phyloP scores from a whole-genome alignment of 2,797 vertebrate species.

The Neoniphon sammara region DNA sequence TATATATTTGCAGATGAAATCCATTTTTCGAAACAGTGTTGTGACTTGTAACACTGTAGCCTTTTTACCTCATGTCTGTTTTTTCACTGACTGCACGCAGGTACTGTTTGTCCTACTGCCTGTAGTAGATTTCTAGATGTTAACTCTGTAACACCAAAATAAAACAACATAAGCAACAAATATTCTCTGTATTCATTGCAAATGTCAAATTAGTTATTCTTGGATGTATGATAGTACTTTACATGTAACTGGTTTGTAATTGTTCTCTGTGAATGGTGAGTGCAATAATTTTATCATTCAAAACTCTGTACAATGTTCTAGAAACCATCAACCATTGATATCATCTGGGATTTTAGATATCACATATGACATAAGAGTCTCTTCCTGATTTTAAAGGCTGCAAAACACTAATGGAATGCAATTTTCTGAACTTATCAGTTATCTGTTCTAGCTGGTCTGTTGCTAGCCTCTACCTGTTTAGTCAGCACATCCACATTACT shows the following conservation, averaged over 20 bases:
- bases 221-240: background rate
- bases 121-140: slow-evolving; percentile 88
- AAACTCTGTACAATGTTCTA: too few relatives aligned
- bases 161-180: slow-evolving; percentile 74
- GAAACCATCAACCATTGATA: too few relatives aligned
- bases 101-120: slow-evolving; percentile 81
- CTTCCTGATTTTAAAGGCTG: too few relatives aligned
- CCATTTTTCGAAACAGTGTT: slow-evolving; percentile 84
- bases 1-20: slow-evolving; percentile 91
- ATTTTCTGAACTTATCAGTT: too few relatives aligned
- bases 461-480: too few relatives aligned
- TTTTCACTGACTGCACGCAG: slow-evolving; percentile 87
- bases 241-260: background rate
- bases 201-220: slow-evolving; percentile 13
- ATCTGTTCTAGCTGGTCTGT: too few relatives aligned
- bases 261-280: background rate
- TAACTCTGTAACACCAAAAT: slow-evolving; percentile 94
- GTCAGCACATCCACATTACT: too few relatives aligned
- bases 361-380: too few relatives aligned
- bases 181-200: slow-evolving; percentile 9
- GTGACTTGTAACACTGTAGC: slow-evolving; percentile 86
- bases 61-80: slow-evolving; percentile 87
- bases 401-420: too few relatives aligned
- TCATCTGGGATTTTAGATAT: too few relatives aligned
- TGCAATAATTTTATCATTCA: too few relatives aligned